Base-by-base conservation (phyloP, 1,140 invertebrate genomes). In the Adoxophyes honmai region DNA sequence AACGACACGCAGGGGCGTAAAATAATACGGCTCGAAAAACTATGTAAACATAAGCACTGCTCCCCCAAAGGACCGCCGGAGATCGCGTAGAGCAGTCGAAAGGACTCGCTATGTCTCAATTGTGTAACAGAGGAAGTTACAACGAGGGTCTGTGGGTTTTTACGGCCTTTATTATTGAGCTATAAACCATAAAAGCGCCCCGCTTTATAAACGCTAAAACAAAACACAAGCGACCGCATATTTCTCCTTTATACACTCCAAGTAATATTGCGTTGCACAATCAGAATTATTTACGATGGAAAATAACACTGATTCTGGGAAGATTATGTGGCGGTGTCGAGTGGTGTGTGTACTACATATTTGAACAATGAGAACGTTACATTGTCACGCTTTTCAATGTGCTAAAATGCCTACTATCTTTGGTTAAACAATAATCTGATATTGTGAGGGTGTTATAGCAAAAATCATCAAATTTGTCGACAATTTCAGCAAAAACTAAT, bases 141-240 rank as follows among this genome's bases (percentile, higher is more conserved):
- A 59, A 59, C 66, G 68, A 73, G 65, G 71, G 71, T 70, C 70
- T 68, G 68, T 68, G 65, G 61, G 48, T 59, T 73, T 78, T 82
- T 78, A 80, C 67, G 72, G 60, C 59, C 75, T 73, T 70, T 74
- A 80, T 80, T 81, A 83, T 83, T 83, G 75, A 72, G 79, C 72
- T 61, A 82, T 82, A 80, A 80, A 76, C 75, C 75, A 82, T 80
- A 78, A 78, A 78, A 66, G 65, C 72, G 62, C 55, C 65, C 61
- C 69, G 74, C 69, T 79, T 81, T 75, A 79, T 79, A 78, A 78
- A 75, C 69, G 70, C 69, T 77, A 69, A 79, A 81, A 77, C 75
- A 78, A 78, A 78, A 81, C 73, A 81, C 65, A 55, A 62, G 68
- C 69, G 72, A 64, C 70, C 75, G 78, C 78, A 78, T 81, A 78